Base-by-base conservation (phyloP, 2,113 vertebrate genomes). In the Corythornis madagascariensis region DNA sequence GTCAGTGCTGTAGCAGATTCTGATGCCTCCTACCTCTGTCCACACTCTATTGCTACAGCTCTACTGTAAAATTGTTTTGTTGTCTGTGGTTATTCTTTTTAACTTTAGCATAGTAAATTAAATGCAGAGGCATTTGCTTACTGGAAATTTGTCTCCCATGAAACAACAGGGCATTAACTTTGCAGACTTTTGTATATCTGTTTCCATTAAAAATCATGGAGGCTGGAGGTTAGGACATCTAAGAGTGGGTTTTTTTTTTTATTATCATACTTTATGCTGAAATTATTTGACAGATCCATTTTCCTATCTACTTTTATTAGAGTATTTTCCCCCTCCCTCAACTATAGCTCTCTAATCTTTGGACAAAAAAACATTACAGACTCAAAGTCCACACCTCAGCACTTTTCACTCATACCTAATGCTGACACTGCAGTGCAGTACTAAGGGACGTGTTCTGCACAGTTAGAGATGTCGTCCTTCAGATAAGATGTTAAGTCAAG, bases 51-150 rank as follows among this genome's bases (percentile, higher is more conserved):
- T 56, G 55, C 18, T 48, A 43, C 76, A 88, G 76, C 55, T 91
- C 63, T 87, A 55, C 81, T 87, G 59, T 92, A 95, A 95, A 95
- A 94, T 92, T 90, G 94, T 87, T 97, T 94, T 96, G 85, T 97
- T 29, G 20, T 89, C 69, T 93, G 48, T 86, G 84, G 83, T 90
- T 95, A 78, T 96, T 95, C 38, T 52, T 96, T 96, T 96, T 95
- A 88, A 64, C 82, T 93, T 94, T 89, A 94, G 71, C n/a, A n/a
- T 86, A 86, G 93, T 97, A 97, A 97, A 97, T 96, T 94, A 88
- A 93, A 88, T 80, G 65, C 70, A 75, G 67, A 95, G 78, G 91
- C 82, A 83, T 94, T 97, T 94, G 80, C 91, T 97, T 95, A 84
- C 82, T 95, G 88, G 88, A 94, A 94, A 97, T 95, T 96, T 95